A percentile compares a stretch with the other conserved stretches of the same genome.
Evolutionary conservation across 1,140 invertebrate genomes (phyloP).

Genomic region (Pectinophora gossypiella): DNA sequence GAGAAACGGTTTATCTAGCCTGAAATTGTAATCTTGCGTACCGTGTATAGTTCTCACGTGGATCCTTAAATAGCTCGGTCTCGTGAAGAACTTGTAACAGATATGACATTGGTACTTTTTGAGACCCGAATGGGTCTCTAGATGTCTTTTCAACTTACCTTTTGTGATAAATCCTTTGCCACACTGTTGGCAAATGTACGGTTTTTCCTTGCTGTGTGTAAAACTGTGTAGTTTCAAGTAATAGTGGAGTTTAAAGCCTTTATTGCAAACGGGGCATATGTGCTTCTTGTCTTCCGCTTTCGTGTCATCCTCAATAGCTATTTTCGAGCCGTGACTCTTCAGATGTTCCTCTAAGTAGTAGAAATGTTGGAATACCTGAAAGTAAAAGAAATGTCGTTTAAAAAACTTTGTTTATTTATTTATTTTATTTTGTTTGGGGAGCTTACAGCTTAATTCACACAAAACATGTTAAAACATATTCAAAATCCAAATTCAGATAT

Average conservation of each 20-base stretch:
- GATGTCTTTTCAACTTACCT: constrained; percentile 58
- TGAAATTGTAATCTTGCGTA: constrained; percentile 53
- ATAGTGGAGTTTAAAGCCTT: constrained; percentile 73
- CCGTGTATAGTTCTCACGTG: constrained; percentile 62
- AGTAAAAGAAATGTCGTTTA: too few species aligned
- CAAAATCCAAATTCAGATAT: too few species aligned
- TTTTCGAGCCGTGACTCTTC: constrained; percentile 70
- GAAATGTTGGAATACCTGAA: constrained; percentile 65
- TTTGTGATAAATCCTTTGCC: constrained; percentile 67
- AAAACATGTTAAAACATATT: too few species aligned
- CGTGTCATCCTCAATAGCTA: constrained; percentile 57
- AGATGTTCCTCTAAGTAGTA: constrained; percentile 76
- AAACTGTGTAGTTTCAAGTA: constrained; percentile 62
- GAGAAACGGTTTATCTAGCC: too few species aligned
- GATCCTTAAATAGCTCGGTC: constrained; percentile 56
- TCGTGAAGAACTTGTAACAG: constrained; percentile 62
- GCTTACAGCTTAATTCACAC: too few species aligned
- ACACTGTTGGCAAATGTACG: constrained; percentile 63
- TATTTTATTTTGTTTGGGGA: too few species aligned
- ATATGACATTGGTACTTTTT: constrained; percentile 74
- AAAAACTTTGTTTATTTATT: too few species aligned
- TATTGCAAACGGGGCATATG: constrained; percentile 76
- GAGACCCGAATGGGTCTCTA: constrained; percentile 56
- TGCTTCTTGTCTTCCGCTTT: constrained; percentile 70
- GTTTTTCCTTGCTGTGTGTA: constrained; percentile 63